Evolutionary conservation across 2,888 invertebrate species (phyloP).

Genomic region (Ommatoiulus sabulosus): DNA sequence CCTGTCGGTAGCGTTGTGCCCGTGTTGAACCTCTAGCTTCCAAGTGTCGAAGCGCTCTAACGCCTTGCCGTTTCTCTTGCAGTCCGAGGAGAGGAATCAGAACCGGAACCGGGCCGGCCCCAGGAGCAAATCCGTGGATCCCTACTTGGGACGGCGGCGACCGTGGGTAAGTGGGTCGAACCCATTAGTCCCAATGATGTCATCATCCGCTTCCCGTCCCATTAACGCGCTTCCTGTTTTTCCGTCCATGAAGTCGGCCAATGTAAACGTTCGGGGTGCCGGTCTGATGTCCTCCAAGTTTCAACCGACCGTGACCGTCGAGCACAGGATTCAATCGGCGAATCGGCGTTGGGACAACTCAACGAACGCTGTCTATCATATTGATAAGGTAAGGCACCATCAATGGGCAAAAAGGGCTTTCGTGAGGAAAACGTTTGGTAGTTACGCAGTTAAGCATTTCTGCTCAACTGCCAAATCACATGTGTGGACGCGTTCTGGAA

Average conservation of each 20-base stretch:
- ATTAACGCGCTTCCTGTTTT: background rate
- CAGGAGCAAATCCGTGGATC: conserved; percentile 60
- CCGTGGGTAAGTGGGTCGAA: conserved; percentile 43
- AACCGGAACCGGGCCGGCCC: conserved; percentile 55
- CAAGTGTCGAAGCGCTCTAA: background rate
- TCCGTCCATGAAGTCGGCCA: conserved; percentile 16
- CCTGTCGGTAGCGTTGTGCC: background rate
- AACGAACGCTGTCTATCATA: conserved; percentile 5
- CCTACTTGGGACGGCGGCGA: conserved; percentile 57
- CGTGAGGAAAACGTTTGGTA: background rate
- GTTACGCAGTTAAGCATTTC: background rate
- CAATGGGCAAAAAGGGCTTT: no score
- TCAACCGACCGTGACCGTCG: background rate
- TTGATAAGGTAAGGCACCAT: conserved; percentile 34
- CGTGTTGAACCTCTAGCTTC: background rate
- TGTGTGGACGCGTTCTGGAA: no score
- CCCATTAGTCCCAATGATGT: background rate
- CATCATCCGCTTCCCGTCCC: conserved; percentile 3
- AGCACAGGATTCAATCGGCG: background rate
- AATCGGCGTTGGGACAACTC: conserved; percentile 8
- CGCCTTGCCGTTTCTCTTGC: background rate
- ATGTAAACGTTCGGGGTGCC: background rate
- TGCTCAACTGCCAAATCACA: no score
- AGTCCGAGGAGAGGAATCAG: conserved; percentile 59
- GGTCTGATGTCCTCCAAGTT: background rate